phyloP scores from a whole-genome alignment of 1,140 invertebrate genomes.

The Lasaia peninsularis region DNA sequence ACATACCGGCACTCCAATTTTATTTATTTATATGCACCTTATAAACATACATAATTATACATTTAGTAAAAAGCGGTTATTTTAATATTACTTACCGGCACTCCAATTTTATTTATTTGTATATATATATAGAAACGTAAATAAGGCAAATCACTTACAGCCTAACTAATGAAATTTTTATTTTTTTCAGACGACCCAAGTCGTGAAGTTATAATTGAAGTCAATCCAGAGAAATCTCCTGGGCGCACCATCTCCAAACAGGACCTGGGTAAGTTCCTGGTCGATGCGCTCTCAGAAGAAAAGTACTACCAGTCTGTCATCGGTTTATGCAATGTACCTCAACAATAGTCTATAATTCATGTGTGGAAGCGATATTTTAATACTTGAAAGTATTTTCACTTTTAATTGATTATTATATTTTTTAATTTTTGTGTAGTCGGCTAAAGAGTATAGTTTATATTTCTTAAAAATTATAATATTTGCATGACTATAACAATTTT shows the following conservation, averaged over 20 bases:
- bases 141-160: too few relatives aligned
- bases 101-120: too few relatives aligned
- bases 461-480: too few relatives aligned
- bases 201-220: conserved; percentile 73
- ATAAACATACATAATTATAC: too few relatives aligned
- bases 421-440: too few relatives aligned
- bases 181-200: conserved; percentile 78
- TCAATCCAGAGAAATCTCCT: conserved; percentile 80
- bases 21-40: too few relatives aligned
- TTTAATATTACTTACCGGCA: too few relatives aligned
- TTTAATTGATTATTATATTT: not conserved
- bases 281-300: conserved; percentile 82
- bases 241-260: conserved; percentile 84
- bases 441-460: too few relatives aligned
- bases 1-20: too few relatives aligned
- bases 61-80: too few relatives aligned
- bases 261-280: conserved; percentile 86
- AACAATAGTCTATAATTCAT: conserved; percentile 24
- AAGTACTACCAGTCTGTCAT: conserved; percentile 84
- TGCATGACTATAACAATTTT: too few relatives aligned
- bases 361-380: not conserved
- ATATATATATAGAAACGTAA: too few relatives aligned
- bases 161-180: conserved; percentile 12
- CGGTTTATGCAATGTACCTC: conserved; percentile 79
- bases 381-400: not conserved